Conservation (phyloP, 2,113 vertebrate genomes). For the Tyto alba region DNA sequence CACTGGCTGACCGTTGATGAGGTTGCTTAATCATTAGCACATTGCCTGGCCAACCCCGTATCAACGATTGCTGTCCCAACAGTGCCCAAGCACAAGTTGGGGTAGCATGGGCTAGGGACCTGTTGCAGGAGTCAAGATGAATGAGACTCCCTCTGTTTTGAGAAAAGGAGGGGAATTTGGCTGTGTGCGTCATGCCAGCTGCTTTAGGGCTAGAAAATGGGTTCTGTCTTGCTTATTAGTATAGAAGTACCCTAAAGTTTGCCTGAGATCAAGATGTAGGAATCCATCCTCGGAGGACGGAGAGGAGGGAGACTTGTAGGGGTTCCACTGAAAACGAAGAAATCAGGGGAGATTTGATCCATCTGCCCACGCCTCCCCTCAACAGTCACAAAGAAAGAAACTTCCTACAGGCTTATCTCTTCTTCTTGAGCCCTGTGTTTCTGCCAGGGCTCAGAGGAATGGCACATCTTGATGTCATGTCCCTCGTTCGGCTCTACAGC, state of each 20-base stretch:
- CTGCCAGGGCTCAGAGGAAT: neutral
- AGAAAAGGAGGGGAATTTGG: neutral
- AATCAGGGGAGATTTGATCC: neutral
- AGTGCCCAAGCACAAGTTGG: neutral
- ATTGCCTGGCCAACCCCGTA: neutral
- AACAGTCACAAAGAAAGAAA: neutral
- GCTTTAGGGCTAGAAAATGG: neutral
- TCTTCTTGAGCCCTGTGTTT: neutral
- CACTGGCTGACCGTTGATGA: neutral
- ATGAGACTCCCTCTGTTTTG: neutral
- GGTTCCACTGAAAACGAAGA: neutral
- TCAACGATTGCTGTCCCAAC: neutral
- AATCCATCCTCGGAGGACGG: neutral
- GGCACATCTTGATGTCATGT: neutral
- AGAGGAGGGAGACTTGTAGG: neutral
- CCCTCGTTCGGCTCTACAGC: accelerated
- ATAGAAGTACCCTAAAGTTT: neutral
- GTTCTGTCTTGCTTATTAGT: neutral
- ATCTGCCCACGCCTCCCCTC: neutral
- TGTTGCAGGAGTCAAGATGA: neutral
- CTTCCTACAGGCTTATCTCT: neutral
- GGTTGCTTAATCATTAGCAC: neutral
- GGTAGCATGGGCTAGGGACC: neutral
- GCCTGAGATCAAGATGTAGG: neutral
- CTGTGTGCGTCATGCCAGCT: neutral